phyloP scores from a whole-genome alignment of 2,888 invertebrate species.

The Zhengitettix transpicula region DNA sequence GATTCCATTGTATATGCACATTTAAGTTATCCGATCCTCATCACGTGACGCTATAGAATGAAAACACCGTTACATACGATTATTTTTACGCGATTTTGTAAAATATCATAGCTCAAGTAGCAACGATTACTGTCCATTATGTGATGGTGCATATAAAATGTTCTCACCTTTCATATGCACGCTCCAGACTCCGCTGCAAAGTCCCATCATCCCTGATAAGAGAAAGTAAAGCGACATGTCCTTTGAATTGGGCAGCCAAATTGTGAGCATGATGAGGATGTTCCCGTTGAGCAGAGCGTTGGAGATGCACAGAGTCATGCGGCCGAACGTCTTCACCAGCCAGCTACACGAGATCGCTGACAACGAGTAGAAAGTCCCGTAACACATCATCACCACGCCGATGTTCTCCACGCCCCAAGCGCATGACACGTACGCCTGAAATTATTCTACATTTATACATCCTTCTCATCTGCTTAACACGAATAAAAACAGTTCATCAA shows the following conservation, averaged over 20 bases:
- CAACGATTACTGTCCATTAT: too few species aligned
- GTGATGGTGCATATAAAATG: too few species aligned
- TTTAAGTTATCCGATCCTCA: too few species aligned
- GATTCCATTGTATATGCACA: too few species aligned
- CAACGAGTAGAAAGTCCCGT: slow-evolving; percentile 75
- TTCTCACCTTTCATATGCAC: slow-evolving; percentile 83
- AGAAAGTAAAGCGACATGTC: slow-evolving; percentile 56
- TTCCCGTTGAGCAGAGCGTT: slow-evolving; percentile 54
- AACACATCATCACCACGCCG: slow-evolving; percentile 87
- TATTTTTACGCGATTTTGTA: too few species aligned
- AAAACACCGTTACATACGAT: too few species aligned
- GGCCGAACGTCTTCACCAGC: slow-evolving; percentile 60
- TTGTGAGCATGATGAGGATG: slow-evolving; percentile 46
- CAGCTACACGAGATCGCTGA: slow-evolving; percentile 68
- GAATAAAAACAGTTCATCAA: too few species aligned
- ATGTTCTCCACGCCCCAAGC: slow-evolving; percentile 81
- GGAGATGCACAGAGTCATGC: slow-evolving; percentile 58
- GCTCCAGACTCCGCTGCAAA: slow-evolving; percentile 80
- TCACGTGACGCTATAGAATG: too few species aligned
- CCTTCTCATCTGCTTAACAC: too few species aligned
- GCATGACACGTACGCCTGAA: slow-evolving; percentile 67
- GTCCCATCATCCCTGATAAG: slow-evolving; percentile 72
- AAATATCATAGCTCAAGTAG: too few species aligned
- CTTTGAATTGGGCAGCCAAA: slow-evolving; percentile 54
- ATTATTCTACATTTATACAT: too few species aligned